Percentiles rank a stretch among this genome's conserved stretches.
Evolutionary conservation across 2,888 invertebrate species (phyloP).

Genomic region (Spialia ferax): DNA sequence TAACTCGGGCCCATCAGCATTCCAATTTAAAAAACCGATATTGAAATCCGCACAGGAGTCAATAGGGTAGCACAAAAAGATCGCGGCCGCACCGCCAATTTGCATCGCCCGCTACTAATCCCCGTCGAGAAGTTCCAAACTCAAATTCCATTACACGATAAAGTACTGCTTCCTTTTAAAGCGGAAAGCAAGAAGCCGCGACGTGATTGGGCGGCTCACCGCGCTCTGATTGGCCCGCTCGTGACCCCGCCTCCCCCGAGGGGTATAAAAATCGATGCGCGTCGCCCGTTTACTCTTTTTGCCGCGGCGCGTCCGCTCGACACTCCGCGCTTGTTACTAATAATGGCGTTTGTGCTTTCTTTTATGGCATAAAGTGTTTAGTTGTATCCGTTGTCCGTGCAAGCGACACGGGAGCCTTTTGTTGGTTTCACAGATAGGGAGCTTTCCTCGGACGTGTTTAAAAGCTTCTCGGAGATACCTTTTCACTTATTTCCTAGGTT

Average conservation of each 20-base stretch:
- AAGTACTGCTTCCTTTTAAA: constrained; percentile 65
- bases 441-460: constrained; percentile 68
- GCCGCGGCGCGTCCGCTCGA: constrained; percentile 70
- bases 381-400: constrained; percentile 79
- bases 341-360: constrained; percentile 81
- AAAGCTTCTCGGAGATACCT: constrained; percentile 67
- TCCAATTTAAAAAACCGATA: constrained; percentile 29
- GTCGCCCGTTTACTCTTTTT: constrained; percentile 70
- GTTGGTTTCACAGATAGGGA: constrained; percentile 66
- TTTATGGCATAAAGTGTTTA: constrained; percentile 82
- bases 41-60: constrained; percentile 36
- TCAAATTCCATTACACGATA: constrained; percentile 83
- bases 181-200: constrained; percentile 71
- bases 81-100: constrained; percentile 65
- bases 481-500: constrained; percentile 67
- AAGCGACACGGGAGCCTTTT: constrained; percentile 76
- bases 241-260: constrained; percentile 77
- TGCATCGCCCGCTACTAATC: constrained; percentile 73
- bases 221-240: constrained; percentile 78
- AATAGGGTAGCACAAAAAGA: constrained; percentile 50
- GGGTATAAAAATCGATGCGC: constrained; percentile 85
- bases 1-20: constrained; percentile 15
- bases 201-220: constrained; percentile 81
- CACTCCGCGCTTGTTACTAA: constrained; percentile 79
- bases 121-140: constrained; percentile 69